Base-by-base conservation (phyloP, 2,888 invertebrate species). In the Byasa hedistus region DNA sequence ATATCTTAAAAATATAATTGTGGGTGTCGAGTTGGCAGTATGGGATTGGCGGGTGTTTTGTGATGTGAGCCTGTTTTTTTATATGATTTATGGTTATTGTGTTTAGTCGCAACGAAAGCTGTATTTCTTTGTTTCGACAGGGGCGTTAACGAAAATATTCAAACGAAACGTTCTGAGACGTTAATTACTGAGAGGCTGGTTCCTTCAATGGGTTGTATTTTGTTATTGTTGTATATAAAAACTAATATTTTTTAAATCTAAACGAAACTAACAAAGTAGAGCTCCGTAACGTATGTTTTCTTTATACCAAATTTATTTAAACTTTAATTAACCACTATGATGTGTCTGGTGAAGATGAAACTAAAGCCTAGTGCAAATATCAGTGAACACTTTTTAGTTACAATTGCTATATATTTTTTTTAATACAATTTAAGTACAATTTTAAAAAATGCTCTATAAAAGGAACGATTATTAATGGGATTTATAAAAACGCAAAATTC, bases 1-100 rank as follows among this genome's bases (percentile, higher is more conserved):
- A 73, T 73, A 76, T 72, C 73, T 74, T 71, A 72, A 75, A 76
- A 75, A 74, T 75, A 75, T 77, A 77, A 77, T 77, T 76, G 73
- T 69, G 66, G 74, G 73, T 75, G 74, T 76, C 73, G 74, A 76
- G 65, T 68, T 62, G 70, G 70, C 61, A 68, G 70, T 59, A 64
- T 55, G 66, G 61, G 55, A 72, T 69, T 73, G 72, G 73, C 70
- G 72, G 44, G 72, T 69, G 70, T 70, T 71, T 67, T 69, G 66
- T 65, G 65, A 69, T 67, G 65, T 48, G 36, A 60, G 64, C 19
- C 17, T 44, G 12, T 44, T 44, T 36, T 52, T 51, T 61, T n/a
- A n/a, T 56, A 36, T 65, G 65, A 68, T 62, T 65, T 65, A 68
- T 65, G 10, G 57, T 62, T 60, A 59, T 68, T 63, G 62, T 65